Conservation (phyloP, 1,140 invertebrate species). For the Panonychus citri region DNA sequence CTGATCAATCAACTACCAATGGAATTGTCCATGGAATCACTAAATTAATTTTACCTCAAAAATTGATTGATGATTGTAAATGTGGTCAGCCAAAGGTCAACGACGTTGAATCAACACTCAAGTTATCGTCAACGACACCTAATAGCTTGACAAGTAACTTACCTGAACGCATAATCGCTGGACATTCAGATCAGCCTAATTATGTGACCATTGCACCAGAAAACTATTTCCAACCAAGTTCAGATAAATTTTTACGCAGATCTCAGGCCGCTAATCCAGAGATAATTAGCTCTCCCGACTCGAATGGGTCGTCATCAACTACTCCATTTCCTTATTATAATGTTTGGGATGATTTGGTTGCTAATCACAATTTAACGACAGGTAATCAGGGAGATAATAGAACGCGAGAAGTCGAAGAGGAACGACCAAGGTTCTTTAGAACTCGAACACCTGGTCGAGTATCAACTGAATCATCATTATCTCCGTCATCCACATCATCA, state of each 20-base stretch:
- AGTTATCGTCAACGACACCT: not conserved
- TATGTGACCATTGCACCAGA: not conserved
- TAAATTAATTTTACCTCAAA: conserved; percentile 25
- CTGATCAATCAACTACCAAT: conserved; percentile 19
- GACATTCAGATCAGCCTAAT: not conserved
- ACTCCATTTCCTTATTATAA: not conserved
- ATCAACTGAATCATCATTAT: not conserved
- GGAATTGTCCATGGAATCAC: conserved; percentile 32
- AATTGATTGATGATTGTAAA: conserved; percentile 12
- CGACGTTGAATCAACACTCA: not conserved
- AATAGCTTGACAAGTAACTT: not conserved
- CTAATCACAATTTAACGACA: not conserved
- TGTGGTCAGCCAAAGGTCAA: not conserved
- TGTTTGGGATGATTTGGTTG: not conserved
- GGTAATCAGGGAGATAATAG: not conserved
- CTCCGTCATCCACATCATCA: not conserved
- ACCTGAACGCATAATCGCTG: not conserved
- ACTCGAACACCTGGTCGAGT: not conserved
- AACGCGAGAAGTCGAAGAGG: not conserved
- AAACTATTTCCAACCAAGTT: not conserved
- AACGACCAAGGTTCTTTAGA: not conserved
- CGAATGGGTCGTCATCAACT: not conserved
- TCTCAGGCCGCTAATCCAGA: not conserved
- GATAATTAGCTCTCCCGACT: not conserved
- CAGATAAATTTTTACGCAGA: not conserved